Base-by-base conservation (phyloP, 2,113 vertebrate genomes). In the Abramis brama region DNA sequence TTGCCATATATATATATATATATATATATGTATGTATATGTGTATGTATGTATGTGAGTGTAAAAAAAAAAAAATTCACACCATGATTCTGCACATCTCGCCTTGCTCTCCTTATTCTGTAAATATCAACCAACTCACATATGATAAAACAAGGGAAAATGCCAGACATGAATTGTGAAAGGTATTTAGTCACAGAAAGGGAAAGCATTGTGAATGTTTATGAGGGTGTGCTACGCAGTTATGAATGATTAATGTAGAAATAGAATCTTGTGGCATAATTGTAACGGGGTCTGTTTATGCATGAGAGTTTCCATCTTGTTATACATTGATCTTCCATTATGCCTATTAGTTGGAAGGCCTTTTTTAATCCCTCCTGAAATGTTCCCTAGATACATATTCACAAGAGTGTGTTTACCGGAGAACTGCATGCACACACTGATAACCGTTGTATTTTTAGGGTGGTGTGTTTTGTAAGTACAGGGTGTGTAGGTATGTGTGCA, bases 171-270 rank as follows among this genome's bases (percentile, higher is more conserved):
- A 25, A 57, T 25, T 80, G 25, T 79, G 68, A 83, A 86, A 85
- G 70, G 79, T 82, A 85, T 89, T 89, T 84, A 81, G 85, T 87
- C 25, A 15, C 68, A 70, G 55, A 84, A 90, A 87, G 70, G 4
- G 75, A 83, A 45, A 81, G 64, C 47, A 59, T 86, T 87, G 68
- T 95, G 96, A 94, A 95, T 95, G 96, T 96, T 95, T 96, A 95
- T 96, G 94, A 96, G 94, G 94, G 88, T 93, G 94, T 96, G 95
- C 96, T 96, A 70, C 95, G 94, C 94, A 90, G 92, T 94, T 94
- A 96, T 96, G 96, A 97, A 97, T 97, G 95, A 96, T 95, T 95
- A 95, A 96, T 95, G 95, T 94, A 91, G 92, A 94, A 94, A 90
- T 95, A 93, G 94, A 95, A 95, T 94, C 95, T 94, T 93, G 94